Percentiles rank a stretch among this genome's conserved stretches.
Evolutionary conservation across 2,113 vertebrate genomes (phyloP).

Genomic region (Upupa epops): DNA sequence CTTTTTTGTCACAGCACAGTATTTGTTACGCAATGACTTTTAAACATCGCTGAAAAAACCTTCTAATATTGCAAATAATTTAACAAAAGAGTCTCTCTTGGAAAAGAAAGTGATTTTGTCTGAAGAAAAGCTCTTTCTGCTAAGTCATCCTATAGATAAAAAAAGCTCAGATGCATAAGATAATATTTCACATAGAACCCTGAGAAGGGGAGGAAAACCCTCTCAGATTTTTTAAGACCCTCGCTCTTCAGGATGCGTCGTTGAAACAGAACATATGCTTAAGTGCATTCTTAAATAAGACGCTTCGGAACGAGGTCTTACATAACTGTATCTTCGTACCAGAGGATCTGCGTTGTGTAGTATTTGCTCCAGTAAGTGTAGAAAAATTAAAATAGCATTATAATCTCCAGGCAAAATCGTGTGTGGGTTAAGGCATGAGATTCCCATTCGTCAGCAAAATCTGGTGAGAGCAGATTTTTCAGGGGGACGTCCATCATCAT

Average conservation of each 20-base stretch:
- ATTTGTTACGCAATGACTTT: conserved; percentile 19
- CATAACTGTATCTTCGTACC: conserved; percentile 39
- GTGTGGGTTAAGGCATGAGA: conserved; percentile 23
- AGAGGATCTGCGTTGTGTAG: conserved; percentile 38
- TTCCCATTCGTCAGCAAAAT: conserved; percentile 13
- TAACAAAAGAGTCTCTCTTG: conserved; percentile 6
- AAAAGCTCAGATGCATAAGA: neutral
- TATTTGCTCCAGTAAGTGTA: conserved; percentile 38
- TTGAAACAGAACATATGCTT: conserved; percentile 5
- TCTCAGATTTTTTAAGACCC: conserved; percentile 31
- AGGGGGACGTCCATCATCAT: neutral
- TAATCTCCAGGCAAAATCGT: conserved; percentile 51
- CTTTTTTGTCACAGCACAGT: neutral
- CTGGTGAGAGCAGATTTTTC: neutral
- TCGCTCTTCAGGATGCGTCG: neutral
- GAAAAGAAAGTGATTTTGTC: neutral
- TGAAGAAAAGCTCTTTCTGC: conserved; percentile 35
- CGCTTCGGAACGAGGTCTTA: conserved; percentile 20
- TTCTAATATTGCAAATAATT: conserved; percentile 2
- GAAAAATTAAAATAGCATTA: conserved; percentile 46
- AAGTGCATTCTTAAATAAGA: conserved; percentile 36
- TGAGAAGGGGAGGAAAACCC: neutral
- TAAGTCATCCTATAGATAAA: conserved; percentile 50
- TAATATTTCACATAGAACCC: neutral
- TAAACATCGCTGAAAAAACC: neutral